A percentile compares a stretch with the other conserved stretches of the same genome.
Evolutionary conservation across 37 sponge, comb jelly and placozoan genomes (phyloP).

Genomic region (Oopsacas minuta): DNA sequence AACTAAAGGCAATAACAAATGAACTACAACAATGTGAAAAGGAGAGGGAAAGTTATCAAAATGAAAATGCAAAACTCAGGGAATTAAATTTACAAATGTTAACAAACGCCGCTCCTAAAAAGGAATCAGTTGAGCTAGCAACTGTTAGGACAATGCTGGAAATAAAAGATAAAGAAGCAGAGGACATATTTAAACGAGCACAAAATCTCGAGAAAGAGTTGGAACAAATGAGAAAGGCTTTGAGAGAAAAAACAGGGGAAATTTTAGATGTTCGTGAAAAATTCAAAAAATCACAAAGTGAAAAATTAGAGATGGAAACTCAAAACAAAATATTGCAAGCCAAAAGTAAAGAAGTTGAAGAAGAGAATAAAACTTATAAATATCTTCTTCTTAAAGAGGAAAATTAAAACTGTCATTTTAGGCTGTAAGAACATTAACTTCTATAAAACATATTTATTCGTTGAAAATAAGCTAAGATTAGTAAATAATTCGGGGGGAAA

Average conservation of each 20-base stretch:
- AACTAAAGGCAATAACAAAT: neutral
- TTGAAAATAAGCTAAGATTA: no score
- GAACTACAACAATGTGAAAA: neutral
- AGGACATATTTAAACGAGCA: neutral
- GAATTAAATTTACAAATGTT: no score
- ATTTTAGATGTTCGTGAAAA: neutral
- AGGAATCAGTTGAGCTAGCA: neutral
- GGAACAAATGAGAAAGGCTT: neutral
- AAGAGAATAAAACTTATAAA: neutral
- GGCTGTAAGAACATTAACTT: no score
- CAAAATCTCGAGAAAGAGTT: neutral
- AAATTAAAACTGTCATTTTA: no score
- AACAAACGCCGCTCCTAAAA: neutral
- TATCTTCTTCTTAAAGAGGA: neutral
- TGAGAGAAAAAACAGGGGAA: neutral
- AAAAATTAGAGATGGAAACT: neutral
- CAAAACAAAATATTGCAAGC: neutral
- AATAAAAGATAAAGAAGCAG: neutral
- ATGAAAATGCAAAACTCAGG: neutral
- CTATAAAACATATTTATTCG: no score
- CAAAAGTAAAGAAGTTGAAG: neutral
- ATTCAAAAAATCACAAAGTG: neutral
- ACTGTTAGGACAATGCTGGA: neutral
- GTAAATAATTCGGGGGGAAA: no score
- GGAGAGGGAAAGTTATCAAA: neutral